These are phyloP conservation scores for Pitta sordida DNA, from an alignment of 2,113 vertebrate species.

Conservation along the genomic window DNA sequence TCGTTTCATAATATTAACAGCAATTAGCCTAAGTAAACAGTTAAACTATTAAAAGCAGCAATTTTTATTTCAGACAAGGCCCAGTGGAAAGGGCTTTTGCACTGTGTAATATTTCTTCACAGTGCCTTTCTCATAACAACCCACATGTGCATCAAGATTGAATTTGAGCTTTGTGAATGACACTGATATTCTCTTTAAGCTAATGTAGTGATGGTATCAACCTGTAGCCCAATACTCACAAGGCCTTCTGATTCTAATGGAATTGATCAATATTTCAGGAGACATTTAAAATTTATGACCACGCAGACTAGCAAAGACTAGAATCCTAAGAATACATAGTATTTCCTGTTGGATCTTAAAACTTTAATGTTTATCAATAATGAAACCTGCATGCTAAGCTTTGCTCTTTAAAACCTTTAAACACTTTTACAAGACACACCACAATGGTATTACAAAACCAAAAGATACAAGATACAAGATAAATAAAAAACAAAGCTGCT, in stretches of 20 bases:
- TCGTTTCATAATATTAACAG: background rate
- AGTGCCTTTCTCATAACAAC: background rate
- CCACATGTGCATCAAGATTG: background rate
- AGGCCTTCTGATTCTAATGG: slow-evolving; percentile 60
- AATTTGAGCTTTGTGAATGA: slow-evolving; percentile 68
- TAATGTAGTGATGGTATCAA: slow-evolving; percentile 50
- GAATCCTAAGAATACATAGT: slow-evolving; percentile 13
- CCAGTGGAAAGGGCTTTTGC: background rate
- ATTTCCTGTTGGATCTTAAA: slow-evolving; percentile 7
- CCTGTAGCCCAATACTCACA: slow-evolving; percentile 62
- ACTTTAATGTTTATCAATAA: slow-evolving; percentile 28
- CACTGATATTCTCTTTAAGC: slow-evolving; percentile 53
- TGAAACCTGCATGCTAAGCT: background rate
- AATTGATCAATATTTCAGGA: slow-evolving; percentile 80
- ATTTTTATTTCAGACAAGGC: background rate
- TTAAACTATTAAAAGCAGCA: background rate
- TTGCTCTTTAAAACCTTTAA: background rate
- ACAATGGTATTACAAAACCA: background rate
- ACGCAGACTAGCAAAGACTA: slow-evolving; percentile 45
- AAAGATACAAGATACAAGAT: background rate
- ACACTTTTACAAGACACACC: background rate
- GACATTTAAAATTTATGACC: slow-evolving; percentile 69
- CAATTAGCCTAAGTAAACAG: background rate
- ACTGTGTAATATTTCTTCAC: background rate
- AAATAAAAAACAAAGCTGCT: background rate